A percentile compares a stretch with the other conserved stretches of the same genome.
Conservation (phyloP, 2,113 vertebrate genomes). For the Malurus melanocephalus region DNA sequence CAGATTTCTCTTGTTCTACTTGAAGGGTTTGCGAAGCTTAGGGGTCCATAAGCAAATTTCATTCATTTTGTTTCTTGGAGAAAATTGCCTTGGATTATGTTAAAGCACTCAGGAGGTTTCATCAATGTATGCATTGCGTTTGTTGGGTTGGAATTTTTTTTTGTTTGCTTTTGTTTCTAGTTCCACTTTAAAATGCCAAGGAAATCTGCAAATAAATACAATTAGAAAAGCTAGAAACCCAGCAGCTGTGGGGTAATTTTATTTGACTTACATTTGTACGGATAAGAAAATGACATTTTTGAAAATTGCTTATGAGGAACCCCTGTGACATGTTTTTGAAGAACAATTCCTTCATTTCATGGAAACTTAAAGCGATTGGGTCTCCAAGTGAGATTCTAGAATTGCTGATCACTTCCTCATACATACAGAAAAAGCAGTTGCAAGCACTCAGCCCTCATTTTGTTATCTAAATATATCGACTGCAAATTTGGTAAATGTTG, state of each 20-base stretch:
- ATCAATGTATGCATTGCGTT: constrained; percentile 24
- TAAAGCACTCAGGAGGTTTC: constrained; percentile 20
- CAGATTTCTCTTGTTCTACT: constrained; percentile 47
- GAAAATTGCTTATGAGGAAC: neutral
- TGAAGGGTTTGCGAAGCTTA: constrained; percentile 24
- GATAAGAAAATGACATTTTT: constrained; percentile 22
- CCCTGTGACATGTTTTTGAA: neutral
- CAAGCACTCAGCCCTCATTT: neutral
- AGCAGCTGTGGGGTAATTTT: constrained; percentile 30
- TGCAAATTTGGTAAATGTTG: neutral
- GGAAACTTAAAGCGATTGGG: neutral
- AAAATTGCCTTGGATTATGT: constrained; percentile 52
- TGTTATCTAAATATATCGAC: neutral
- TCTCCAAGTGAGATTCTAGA: neutral
- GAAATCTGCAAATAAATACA: constrained; percentile 37
- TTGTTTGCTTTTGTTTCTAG: constrained; percentile 41
- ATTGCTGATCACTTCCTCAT: neutral
- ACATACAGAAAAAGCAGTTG: neutral
- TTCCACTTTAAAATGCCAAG: constrained; percentile 36
- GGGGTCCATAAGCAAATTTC: constrained; percentile 48
- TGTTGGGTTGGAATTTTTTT: constrained; percentile 19
- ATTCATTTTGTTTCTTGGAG: constrained; percentile 53
- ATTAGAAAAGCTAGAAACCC: constrained; percentile 41
- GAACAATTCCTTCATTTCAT: neutral
- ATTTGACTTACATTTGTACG: constrained; percentile 23